These are phyloP conservation scores for Himalopsyche japonica DNA, from an alignment of 2,888 invertebrate species.

Conservation along the genomic window DNA sequence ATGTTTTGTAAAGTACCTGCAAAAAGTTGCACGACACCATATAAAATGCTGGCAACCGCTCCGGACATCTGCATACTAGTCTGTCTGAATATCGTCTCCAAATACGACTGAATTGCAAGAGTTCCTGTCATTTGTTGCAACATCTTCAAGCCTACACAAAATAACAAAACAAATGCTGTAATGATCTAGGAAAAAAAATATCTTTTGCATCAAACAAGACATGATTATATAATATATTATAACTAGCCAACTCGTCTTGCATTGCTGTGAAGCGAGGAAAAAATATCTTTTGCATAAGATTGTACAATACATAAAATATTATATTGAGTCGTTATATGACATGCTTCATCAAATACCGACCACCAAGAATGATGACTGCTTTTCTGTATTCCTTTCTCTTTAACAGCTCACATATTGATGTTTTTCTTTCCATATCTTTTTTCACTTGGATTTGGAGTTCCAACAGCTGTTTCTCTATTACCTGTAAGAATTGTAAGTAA, in stretches of 20 bases:
- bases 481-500: constrained; percentile 35
- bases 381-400: constrained; percentile 58
- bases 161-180: background rate
- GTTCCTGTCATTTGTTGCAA: constrained; percentile 65
- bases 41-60: constrained; percentile 60
- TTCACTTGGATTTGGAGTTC: constrained; percentile 52
- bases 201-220: too few relatives aligned
- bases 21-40: constrained; percentile 62
- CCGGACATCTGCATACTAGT: constrained; percentile 59
- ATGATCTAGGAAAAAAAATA: background rate
- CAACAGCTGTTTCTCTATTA: constrained; percentile 48
- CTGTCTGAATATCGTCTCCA: constrained; percentile 63
- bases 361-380: constrained; percentile 54
- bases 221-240: too few relatives aligned
- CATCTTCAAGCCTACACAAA: constrained; percentile 57
- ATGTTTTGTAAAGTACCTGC: constrained; percentile 53
- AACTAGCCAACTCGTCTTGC: too few relatives aligned
- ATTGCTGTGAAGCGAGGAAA: background rate
- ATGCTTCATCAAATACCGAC: constrained; percentile 43
- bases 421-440: constrained; percentile 60
- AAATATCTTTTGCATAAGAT: too few relatives aligned
- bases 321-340: background rate
- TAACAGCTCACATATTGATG: constrained; percentile 56
- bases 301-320: too few relatives aligned
- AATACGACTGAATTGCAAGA: constrained; percentile 63